Conservation (phyloP, 2,113 vertebrate genomes). For the Bungarus multicinctus region DNA sequence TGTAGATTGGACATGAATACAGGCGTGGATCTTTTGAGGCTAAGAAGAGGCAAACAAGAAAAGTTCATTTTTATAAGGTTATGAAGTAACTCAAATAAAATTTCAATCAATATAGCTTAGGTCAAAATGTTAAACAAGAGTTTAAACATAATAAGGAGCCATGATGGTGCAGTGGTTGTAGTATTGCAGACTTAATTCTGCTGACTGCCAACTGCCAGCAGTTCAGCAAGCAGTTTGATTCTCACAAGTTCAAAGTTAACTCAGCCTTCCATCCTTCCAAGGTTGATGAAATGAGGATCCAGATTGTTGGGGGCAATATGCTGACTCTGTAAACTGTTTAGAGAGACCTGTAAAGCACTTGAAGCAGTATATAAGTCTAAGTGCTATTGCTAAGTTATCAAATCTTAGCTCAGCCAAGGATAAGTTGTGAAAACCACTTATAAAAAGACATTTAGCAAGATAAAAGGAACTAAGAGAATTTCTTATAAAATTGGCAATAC, state of each 20-base stretch:
- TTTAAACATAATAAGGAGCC: background rate
- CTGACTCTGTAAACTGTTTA: no score
- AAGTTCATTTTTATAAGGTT: background rate
- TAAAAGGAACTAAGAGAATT: background rate
- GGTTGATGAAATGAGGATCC: no score
- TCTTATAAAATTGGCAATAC: background rate
- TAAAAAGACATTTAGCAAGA: background rate
- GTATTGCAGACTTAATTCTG: no score
- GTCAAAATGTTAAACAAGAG: background rate
- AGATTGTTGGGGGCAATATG: no score
- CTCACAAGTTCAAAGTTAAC: no score
- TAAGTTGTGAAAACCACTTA: background rate
- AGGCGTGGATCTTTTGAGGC: slow-evolving; percentile 77
- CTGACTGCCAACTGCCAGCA: no score
- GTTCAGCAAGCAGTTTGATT: no score
- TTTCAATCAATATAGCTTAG: background rate
- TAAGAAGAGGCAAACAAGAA: slow-evolving; percentile 49
- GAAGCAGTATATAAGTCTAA: no score
- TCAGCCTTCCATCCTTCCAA: no score
- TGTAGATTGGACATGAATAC: slow-evolving; percentile 92
- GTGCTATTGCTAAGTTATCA: background rate
- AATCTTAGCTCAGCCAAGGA: background rate
- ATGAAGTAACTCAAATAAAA: background rate
- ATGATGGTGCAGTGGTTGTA: no score
- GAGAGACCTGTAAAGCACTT: no score